These are phyloP conservation scores for Cryptops parisi DNA, from an alignment of 2,888 invertebrate species.

Conservation along the genomic window DNA sequence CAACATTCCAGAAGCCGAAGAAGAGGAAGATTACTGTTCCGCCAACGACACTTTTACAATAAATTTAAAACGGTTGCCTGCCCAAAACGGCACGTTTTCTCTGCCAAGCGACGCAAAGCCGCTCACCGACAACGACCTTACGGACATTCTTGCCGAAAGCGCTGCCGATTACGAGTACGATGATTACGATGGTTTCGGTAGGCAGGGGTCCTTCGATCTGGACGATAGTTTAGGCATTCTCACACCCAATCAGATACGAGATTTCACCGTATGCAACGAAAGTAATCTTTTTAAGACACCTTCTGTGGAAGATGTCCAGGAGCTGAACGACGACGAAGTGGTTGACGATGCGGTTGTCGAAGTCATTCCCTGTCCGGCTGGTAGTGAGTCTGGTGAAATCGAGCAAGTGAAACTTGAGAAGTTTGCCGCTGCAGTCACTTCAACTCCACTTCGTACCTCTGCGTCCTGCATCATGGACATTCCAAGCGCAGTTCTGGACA, in stretches of 20 bases:
- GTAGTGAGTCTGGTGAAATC: background rate
- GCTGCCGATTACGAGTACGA: conserved; percentile 11
- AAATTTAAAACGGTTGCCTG: too few species aligned
- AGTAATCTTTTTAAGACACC: conserved; percentile 34
- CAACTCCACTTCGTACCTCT: background rate
- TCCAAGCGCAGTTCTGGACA: background rate
- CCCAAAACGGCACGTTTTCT: too few species aligned
- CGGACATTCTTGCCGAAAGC: too few species aligned
- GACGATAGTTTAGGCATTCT: conserved; percentile 74
- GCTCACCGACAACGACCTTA: too few species aligned
- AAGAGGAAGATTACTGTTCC: too few species aligned
- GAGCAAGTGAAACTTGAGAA: background rate
- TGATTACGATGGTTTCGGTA: conserved; percentile 16
- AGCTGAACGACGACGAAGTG: conserved; percentile 23
- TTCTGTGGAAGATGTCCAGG: conserved; percentile 44
- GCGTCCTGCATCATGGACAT: background rate
- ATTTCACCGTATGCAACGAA: conserved; percentile 34
- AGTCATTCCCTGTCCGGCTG: too few species aligned
- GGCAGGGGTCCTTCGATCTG: conserved; percentile 59
- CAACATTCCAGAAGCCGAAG: too few species aligned
- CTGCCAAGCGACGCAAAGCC: too few species aligned
- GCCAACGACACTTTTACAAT: too few species aligned
- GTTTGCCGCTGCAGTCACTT: background rate
- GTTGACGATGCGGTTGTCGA: background rate
- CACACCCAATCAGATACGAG: conserved; percentile 73